Conservation (phyloP, 2,888 invertebrate genomes). For the Rotaria socialis region DNA sequence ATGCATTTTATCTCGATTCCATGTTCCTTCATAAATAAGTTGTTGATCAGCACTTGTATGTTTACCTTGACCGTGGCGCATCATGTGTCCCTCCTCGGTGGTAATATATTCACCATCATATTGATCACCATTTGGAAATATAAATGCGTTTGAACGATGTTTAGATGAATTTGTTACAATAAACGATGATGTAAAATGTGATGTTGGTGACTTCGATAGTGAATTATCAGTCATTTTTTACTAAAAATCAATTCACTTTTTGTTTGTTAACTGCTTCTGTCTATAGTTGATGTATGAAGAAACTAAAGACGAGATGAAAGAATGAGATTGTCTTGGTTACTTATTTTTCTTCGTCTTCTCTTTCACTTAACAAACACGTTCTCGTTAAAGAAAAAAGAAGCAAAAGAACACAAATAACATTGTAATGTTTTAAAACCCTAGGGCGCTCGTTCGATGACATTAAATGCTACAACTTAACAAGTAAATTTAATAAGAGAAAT, state of each 20-base stretch:
- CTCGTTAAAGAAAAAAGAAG: background rate
- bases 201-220: background rate
- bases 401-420: constrained; percentile 3
- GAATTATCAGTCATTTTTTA: background rate
- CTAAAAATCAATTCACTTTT: background rate
- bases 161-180: background rate
- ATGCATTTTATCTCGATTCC: background rate
- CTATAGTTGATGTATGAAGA: background rate
- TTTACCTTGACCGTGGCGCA: constrained; percentile 28
- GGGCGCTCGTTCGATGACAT: background rate
- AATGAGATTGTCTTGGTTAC: constrained; percentile 12
- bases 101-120: constrained; percentile 17
- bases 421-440: background rate
- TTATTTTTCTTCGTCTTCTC: background rate
- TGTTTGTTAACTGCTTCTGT: background rate
- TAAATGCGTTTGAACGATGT: background rate
- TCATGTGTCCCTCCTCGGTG: background rate
- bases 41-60: constrained; percentile 10
- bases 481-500: background rate
- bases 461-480: background rate
- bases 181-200: background rate
- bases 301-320: background rate
- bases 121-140: constrained; percentile 21
- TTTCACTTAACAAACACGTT: background rate
- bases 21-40: constrained; percentile 2